Percentiles rank a stretch among this genome's conserved stretches.
Conservation (phyloP, 1,140 invertebrate genomes). For the Drosophila trapezifrons region DNA sequence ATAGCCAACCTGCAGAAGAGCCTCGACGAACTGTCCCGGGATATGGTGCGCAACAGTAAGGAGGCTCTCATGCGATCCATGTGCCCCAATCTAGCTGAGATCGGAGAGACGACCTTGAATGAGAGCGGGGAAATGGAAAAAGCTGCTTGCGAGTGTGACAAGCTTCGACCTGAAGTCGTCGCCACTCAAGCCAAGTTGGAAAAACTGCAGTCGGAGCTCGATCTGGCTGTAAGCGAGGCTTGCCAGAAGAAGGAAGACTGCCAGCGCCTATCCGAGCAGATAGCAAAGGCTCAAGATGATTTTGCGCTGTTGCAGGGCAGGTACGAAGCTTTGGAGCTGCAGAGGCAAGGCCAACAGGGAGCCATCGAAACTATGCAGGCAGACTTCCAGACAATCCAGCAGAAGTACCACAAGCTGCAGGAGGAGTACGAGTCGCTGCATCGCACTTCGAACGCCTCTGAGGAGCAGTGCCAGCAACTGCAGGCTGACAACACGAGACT, state of each 20-base stretch:
- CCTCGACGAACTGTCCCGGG: conserved; percentile 40
- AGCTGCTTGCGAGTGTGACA: conserved; percentile 50
- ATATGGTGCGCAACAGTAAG: conserved; percentile 59
- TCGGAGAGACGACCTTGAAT: conserved; percentile 19
- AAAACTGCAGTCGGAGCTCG: conserved; percentile 39
- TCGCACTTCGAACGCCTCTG: conserved; percentile 4
- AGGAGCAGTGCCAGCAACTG: conserved; percentile 25
- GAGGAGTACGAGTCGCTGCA: conserved; percentile 47
- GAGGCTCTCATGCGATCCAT: conserved; percentile 64
- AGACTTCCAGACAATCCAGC: conserved; percentile 45
- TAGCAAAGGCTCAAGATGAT: conserved; percentile 36
- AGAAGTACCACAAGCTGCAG: conserved; percentile 58
- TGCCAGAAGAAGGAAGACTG: conserved; percentile 32
- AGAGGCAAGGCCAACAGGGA: conserved; percentile 32
- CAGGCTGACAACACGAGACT: conserved; percentile 43
- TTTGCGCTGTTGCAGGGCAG: conserved; percentile 40
- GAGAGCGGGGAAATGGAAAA: conserved; percentile 47
- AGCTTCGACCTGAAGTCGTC: conserved; percentile 47
- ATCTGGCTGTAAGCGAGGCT: conserved; percentile 36
- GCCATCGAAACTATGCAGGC: conserved; percentile 33
- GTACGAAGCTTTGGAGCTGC: conserved; percentile 42
- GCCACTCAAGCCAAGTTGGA: conserved; percentile 40
- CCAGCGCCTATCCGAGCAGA: conserved; percentile 33
- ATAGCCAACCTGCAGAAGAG: conserved; percentile 49
- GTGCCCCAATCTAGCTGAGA: conserved; percentile 9